Conservation (phyloP, 2,888 invertebrate genomes). For the Amphipoea lucens region DNA sequence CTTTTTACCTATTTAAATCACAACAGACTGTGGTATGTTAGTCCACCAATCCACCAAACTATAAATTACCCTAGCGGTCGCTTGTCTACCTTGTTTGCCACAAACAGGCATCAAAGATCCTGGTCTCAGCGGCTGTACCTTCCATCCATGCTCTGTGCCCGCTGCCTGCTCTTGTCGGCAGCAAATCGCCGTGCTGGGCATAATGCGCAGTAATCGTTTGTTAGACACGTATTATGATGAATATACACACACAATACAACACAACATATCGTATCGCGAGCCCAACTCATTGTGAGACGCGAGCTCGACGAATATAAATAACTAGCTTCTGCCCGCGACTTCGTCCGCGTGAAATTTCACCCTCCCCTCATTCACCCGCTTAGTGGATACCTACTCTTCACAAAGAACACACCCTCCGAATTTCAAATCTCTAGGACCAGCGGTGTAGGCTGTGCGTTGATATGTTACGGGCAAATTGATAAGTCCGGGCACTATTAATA, state of each 20-base stretch:
- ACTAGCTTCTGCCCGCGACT: no score
- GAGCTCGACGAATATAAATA: not conserved
- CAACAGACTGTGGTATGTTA: not conserved
- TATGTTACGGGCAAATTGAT: no score
- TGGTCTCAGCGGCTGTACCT: not conserved
- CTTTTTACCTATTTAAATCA: not conserved
- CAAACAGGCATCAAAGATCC: not conserved
- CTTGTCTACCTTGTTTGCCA: not conserved
- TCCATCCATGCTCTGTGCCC: not conserved
- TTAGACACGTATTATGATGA: constrained; percentile 47
- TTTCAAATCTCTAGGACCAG: no score
- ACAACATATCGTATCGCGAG: constrained; percentile 26
- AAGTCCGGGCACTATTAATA: no score
- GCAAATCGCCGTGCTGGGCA: constrained; percentile 65
- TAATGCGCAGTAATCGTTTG: constrained; percentile 50
- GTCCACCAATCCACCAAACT: not conserved
- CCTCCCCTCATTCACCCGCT: no score
- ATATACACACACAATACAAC: constrained; percentile 11
- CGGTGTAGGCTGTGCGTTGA: no score
- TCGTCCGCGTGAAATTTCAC: no score
- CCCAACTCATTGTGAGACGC: not conserved
- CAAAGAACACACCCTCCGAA: no score
- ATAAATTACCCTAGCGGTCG: not conserved
- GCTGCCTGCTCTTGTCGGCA: constrained; percentile 56
- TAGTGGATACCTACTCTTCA: no score